Conservation (phyloP, 2,888 invertebrate genomes). For the Rhagonycha lutea region DNA sequence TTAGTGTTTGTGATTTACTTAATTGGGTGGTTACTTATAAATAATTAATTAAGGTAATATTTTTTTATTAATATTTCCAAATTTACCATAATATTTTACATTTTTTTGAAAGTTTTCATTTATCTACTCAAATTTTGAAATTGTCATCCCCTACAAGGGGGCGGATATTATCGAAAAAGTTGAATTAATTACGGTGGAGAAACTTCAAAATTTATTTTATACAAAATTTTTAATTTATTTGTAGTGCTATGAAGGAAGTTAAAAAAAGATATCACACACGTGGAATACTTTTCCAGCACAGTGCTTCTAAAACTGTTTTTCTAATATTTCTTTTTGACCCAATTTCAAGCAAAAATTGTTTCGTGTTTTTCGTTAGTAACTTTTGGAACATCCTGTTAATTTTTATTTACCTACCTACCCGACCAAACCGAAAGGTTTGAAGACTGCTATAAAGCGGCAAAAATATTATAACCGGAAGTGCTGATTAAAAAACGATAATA, state of each 20-base stretch:
- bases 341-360: neutral
- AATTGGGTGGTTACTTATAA: neutral
- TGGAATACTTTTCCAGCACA: neutral
- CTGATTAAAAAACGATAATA: neutral
- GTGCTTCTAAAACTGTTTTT: neutral
- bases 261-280: neutral
- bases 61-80: neutral
- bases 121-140: neutral
- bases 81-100: neutral
- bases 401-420: neutral
- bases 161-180: neutral
- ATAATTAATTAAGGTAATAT: constrained; percentile 14
- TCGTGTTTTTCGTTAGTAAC: neutral
- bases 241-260: neutral
- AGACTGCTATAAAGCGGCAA: neutral
- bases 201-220: neutral
- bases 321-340: neutral
- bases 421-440: neutral
- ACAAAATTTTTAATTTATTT: neutral
- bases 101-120: neutral
- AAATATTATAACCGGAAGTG: neutral
- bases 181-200: neutral
- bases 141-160: neutral
- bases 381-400: neutral
- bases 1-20: constrained; percentile 20